Conservation (phyloP, 2,888 invertebrate species). For the Suillia variegata region DNA sequence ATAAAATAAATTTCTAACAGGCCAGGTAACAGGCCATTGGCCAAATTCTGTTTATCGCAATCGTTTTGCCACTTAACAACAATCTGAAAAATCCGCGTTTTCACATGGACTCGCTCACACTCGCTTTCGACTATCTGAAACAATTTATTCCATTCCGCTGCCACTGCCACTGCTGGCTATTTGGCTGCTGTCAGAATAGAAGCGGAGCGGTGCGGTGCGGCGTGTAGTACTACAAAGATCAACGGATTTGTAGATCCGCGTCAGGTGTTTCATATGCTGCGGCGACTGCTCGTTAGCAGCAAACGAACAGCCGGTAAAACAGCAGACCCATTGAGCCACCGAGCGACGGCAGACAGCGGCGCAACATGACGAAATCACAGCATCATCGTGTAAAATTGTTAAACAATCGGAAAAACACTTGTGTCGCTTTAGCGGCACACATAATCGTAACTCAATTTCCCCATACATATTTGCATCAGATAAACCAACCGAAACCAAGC, state of each 20-base stretch:
- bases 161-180: too few species aligned
- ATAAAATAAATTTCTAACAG: too few species aligned
- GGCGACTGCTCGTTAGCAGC: conserved; percentile 4
- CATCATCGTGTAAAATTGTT: conserved; percentile 5
- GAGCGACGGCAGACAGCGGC: too few species aligned
- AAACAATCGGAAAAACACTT: conserved; percentile 2
- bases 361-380: neutral
- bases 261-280: conserved; percentile 16
- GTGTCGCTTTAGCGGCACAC: neutral
- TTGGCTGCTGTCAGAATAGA: neutral
- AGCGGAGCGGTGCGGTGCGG: neutral
- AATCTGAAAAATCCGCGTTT: neutral
- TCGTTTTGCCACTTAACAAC: conserved; percentile 1
- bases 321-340: neutral
- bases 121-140: neutral
- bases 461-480: conserved; percentile 4
- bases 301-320: neutral
- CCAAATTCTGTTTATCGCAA: conserved; percentile 15
- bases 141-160: neutral
- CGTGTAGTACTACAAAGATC: neutral
- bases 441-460: conserved; percentile 1
- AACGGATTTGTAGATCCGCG: neutral
- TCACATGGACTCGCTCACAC: too few species aligned
- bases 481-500: too few species aligned
- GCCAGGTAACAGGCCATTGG: conserved; percentile 5